A percentile compares a stretch with the other conserved stretches of the same genome.
These are phyloP conservation scores for Ctenopoma kingsleyae DNA, from an alignment of 2,797 vertebrate genomes.

Conservation along the genomic window DNA sequence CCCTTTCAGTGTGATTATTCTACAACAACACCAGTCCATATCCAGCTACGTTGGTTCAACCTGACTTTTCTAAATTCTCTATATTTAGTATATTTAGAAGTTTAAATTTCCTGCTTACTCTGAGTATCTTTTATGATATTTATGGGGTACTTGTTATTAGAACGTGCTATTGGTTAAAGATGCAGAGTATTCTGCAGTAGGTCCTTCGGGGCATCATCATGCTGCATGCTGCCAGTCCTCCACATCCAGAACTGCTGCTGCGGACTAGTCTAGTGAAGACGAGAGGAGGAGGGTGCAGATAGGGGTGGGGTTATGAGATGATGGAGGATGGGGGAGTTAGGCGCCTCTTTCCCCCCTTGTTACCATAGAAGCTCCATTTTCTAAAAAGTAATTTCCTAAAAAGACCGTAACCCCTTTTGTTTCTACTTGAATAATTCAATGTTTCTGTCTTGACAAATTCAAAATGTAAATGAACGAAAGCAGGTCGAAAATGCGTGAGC, in stretches of 20 bases:
- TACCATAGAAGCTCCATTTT: conserved; percentile 72
- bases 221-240: neutral
- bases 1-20: too few relatives aligned
- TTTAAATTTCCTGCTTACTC: too few relatives aligned
- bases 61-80: too few relatives aligned
- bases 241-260: neutral
- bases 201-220: neutral
- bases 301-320: conserved; percentile 66
- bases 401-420: neutral
- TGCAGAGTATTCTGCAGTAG: too few relatives aligned
- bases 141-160: too few relatives aligned
- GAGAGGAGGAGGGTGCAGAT: conserved; percentile 27
- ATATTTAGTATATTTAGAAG: too few relatives aligned
- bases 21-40: too few relatives aligned
- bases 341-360: conserved; percentile 72
- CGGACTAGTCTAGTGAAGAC: neutral
- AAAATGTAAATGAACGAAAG: neutral
- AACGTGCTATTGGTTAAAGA: too few relatives aligned
- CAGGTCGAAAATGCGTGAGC: neutral
- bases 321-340: conserved; percentile 61
- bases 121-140: too few relatives aligned
- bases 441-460: neutral
- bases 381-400: conserved; percentile 28
- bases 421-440: neutral
- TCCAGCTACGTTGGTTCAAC: too few relatives aligned